Conservation (phyloP, 2,797 vertebrate genomes). For the Anisognathus igniventris region DNA sequence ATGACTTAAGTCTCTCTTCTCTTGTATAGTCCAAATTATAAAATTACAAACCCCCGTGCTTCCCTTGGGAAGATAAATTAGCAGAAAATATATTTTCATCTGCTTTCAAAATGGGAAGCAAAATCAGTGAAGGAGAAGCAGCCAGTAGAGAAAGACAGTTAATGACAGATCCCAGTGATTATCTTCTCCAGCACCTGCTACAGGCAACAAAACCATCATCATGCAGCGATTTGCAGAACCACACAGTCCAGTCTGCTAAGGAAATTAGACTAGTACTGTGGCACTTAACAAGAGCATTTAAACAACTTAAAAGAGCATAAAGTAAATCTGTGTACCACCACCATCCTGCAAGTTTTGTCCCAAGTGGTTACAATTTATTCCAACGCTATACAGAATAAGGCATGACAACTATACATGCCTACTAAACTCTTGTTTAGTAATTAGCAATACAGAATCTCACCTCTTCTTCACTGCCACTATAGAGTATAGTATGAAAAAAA, state of each 20-base stretch:
- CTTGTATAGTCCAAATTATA: neutral
- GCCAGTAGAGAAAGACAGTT: neutral
- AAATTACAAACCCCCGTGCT: neutral
- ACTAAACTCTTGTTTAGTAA: neutral
- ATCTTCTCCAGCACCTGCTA: neutral
- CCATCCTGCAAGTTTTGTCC: neutral
- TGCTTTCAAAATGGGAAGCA: neutral
- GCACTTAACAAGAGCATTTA: neutral
- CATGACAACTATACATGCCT: neutral
- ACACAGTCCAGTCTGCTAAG: neutral
- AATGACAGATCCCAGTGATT: neutral
- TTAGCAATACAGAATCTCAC: neutral
- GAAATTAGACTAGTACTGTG: neutral
- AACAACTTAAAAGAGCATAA: neutral
- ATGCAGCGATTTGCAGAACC: neutral
- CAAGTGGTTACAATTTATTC: neutral
- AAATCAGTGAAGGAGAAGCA: neutral
- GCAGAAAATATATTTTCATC: neutral
- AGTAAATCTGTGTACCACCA: neutral
- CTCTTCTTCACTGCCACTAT: neutral
- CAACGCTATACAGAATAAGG: neutral
- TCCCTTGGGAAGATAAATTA: neutral
- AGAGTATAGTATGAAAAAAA: neutral
- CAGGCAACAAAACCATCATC: neutral
- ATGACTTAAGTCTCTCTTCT: neutral